Conservation (phyloP, 2,888 invertebrate species). For the Aspidiotus rigidus region DNA sequence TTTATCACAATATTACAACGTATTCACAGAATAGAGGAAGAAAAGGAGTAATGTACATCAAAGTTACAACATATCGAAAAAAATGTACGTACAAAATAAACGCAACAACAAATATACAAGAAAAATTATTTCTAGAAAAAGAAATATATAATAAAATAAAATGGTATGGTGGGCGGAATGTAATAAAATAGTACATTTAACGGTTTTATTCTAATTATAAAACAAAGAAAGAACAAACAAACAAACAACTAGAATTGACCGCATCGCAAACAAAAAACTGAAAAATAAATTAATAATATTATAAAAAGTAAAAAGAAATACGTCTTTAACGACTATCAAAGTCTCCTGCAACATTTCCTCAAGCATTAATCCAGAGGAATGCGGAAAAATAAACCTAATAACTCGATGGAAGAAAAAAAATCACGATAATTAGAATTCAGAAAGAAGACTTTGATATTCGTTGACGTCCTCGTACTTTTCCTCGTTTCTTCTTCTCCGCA, state of each 20-base stretch:
- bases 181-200: slow-evolving; percentile 17
- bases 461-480: background rate
- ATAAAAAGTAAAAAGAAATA: background rate
- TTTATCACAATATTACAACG: slow-evolving; percentile 30
- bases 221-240: slow-evolving; percentile 1
- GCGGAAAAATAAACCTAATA: background rate
- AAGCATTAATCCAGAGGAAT: no score
- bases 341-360: background rate
- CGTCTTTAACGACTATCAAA: slow-evolving; percentile 1
- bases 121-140: background rate
- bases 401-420: background rate
- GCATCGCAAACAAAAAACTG: background rate
- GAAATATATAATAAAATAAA: background rate
- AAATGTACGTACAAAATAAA: slow-evolving; percentile 16
- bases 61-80: background rate
- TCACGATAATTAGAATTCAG: no score
- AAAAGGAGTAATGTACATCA: slow-evolving; percentile 14
- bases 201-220: background rate
- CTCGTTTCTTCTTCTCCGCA: background rate
- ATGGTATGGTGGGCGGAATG: slow-evolving; percentile 33
- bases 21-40: slow-evolving; percentile 8
- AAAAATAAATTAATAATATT: background rate
- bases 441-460: background rate
- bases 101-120: slow-evolving; percentile 23
- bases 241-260: background rate